Base-by-base conservation (phyloP, 2,797 vertebrate species). In the Hozukius guyotensis region DNA sequence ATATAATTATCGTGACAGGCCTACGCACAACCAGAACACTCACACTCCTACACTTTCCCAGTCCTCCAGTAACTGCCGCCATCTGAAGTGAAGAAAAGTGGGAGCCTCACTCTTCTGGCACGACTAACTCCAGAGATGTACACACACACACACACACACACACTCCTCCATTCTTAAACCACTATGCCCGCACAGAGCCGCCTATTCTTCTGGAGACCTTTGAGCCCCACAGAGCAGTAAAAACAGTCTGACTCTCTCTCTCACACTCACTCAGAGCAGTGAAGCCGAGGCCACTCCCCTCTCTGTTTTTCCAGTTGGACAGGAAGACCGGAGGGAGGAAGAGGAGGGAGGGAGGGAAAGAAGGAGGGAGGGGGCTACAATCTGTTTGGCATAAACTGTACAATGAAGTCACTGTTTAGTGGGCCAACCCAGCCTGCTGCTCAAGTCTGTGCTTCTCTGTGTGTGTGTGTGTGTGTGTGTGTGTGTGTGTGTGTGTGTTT, bases 331-430 rank as follows among this genome's bases (percentile, higher is more conserved):
- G 76, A 77, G 82, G 82, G 85, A 73, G 72, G 61, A 76, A 77
- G 76, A 32, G 72, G 83, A 22, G 59, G 61, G 63, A 70, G 68
- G 18, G 77, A 42, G 72, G 13, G 78, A 66, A 77, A n/a, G 80
- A 11, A 24, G n/a, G 65, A 36, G 72, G 71, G 81, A 69, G 88
- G 82, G 82, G 74, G 83, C 76, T 81, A 85, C 93, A 93, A 92
- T 94, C 93, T 95, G 93, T 93, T 96, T 93, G 90, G 93, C 92
- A 94, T 93, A 89, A 93, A 91, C 57, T 64, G 77, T 83, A 95
- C 94, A 96, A 94, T 95, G 92, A 92, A 94, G 94, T 91, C 92
- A 94, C 85, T 95, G 95, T 96, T 92, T 78, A 77, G 78, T 66
- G 85, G 86, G 88, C 89, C 91, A 92, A 72, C 80, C 83, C 75